Percentiles rank a stretch among this genome's conserved stretches.
Evolutionary conservation across 2,888 invertebrate species (phyloP).

Genomic region (Oscheius sp.): DNA sequence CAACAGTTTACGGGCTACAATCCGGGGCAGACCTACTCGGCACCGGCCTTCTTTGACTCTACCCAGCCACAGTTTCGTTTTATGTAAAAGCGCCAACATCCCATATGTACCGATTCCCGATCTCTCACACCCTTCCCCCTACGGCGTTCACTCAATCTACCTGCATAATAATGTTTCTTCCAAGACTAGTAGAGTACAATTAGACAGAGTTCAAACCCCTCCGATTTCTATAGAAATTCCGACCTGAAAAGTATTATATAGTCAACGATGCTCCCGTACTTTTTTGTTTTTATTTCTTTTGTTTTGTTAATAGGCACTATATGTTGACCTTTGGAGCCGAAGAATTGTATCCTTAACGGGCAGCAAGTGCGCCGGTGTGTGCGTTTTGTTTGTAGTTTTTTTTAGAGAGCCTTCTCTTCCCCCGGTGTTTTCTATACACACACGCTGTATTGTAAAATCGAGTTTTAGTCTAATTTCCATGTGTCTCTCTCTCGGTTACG

Average conservation of each 20-base stretch:
- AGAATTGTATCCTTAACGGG: constrained; percentile 32
- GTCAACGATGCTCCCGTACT: not conserved
- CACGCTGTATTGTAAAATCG: constrained; percentile 21
- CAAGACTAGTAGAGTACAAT: constrained; percentile 11
- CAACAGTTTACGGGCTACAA: constrained; percentile 23
- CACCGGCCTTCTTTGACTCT: constrained; percentile 32
- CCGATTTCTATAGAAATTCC: too few relatives aligned
- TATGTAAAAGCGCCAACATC: constrained; percentile 4
- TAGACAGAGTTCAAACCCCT: not conserved
- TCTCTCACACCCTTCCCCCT: constrained; percentile 13
- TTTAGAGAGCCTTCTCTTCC: constrained; percentile 1
- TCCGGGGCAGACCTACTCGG: constrained; percentile 15
- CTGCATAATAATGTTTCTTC: constrained; percentile 31
- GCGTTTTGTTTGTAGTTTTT: constrained; percentile 4
- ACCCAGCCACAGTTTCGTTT: constrained; percentile 33
- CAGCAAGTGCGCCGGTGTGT: constrained; percentile 28
- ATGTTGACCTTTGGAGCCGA: constrained; percentile 23
- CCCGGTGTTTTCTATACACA: constrained; percentile 4
- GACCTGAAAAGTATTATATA: too few relatives aligned
- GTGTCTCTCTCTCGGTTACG: not conserved
- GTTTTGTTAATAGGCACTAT: constrained; percentile 26
- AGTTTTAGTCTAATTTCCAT: not conserved
- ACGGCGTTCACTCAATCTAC: constrained; percentile 29
- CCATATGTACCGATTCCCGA: constrained; percentile 34
- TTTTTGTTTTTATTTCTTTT: constrained; percentile 1